A percentile compares a stretch with the other conserved stretches of the same genome.
Conservation (phyloP, 2,113 vertebrate species). For the Odobenus rosmarus region DNA sequence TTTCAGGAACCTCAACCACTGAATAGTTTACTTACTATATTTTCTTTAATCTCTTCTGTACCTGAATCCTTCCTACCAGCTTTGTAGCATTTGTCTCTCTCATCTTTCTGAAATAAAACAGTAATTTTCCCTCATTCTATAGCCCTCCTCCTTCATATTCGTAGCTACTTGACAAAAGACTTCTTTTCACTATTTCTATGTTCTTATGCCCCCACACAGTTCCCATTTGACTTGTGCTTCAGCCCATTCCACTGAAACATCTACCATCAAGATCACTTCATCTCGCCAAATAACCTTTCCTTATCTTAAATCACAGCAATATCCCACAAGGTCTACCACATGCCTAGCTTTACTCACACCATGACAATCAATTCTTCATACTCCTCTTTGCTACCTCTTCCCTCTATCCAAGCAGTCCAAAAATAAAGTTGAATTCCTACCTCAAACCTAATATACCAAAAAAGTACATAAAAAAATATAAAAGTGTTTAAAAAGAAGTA, state of each 20-base stretch:
- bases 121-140: neutral
- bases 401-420: neutral
- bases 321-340: neutral
- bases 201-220: neutral
- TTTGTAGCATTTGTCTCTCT: neutral
- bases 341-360: neutral
- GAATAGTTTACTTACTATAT: neutral
- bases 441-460: neutral
- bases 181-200: neutral
- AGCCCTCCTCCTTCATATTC: neutral
- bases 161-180: neutral
- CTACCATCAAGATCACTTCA: neutral
- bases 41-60: neutral
- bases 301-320: slow-evolving; percentile 17
- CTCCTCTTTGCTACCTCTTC: neutral
- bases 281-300: neutral
- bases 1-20: neutral
- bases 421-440: neutral
- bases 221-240: neutral
- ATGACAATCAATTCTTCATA: neutral
- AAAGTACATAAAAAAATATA: neutral
- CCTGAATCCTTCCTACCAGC: neutral
- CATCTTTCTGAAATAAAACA: neutral
- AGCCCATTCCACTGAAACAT: neutral
- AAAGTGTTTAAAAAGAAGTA: neutral